phyloP scores from a whole-genome alignment of 2,113 vertebrate genomes.

The Hyaena hyaena region DNA sequence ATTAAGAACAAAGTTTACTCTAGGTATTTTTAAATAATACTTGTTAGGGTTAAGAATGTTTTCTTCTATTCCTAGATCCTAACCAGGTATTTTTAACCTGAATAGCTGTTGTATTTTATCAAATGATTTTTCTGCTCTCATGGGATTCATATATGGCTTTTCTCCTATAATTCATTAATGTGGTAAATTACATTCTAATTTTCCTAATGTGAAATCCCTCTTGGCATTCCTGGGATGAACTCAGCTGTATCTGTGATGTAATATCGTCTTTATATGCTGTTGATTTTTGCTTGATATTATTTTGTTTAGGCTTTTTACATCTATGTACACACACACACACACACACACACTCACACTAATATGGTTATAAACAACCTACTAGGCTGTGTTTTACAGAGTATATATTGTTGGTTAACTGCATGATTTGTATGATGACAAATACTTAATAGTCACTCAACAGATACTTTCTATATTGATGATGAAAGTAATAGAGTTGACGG shows the following conservation, averaged over 20 bases:
- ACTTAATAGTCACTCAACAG: background rate
- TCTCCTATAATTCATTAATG: background rate
- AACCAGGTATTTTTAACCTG: background rate
- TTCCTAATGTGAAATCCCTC: background rate
- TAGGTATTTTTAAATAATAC: background rate
- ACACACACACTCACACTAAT: background rate
- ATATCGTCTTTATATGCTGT: background rate
- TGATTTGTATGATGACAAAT: background rate
- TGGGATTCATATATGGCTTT: background rate
- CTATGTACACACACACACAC: background rate
- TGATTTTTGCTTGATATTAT: background rate
- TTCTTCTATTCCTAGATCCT: background rate
- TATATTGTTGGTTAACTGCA: background rate
- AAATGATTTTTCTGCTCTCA: background rate
- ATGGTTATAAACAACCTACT: background rate
- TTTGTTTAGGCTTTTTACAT: background rate
- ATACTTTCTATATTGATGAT: slow-evolving; percentile 27
- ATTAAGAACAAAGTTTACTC: background rate
- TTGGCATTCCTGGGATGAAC: background rate
- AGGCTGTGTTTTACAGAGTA: background rate
- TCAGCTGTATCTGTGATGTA: background rate
- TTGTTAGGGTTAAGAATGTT: background rate
- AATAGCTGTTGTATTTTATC: background rate
- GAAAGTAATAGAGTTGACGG: background rate
- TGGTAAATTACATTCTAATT: background rate